These are phyloP conservation scores for Sabellastarte sp. DNA, from an alignment of 2,888 invertebrate species.

Conservation along the genomic window DNA sequence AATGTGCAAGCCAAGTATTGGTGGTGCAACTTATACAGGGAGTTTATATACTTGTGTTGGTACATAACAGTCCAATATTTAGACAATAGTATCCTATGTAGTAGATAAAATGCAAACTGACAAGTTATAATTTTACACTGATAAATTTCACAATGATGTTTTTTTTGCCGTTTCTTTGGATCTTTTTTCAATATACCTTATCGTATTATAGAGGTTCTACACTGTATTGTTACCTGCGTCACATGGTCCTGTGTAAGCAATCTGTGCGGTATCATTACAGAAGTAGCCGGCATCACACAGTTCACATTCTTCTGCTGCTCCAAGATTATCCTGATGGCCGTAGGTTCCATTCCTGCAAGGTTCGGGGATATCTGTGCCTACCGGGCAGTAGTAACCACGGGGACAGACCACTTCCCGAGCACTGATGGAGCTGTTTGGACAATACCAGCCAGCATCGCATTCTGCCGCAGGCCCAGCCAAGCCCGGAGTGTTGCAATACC, in stretches of 20 bases:
- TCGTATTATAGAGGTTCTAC: too few relatives aligned
- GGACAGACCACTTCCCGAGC: constrained; percentile 30
- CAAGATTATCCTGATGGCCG: constrained; percentile 30
- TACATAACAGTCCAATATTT: too few relatives aligned
- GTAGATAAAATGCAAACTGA: too few relatives aligned
- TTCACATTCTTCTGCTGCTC: constrained; percentile 38
- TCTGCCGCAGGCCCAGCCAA: constrained; percentile 38
- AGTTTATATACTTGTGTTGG: too few relatives aligned
- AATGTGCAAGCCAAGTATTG: too few relatives aligned
- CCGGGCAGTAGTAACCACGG: constrained; percentile 46
- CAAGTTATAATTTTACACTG: too few relatives aligned
- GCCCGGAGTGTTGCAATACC: constrained; percentile 45
- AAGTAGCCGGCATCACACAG: constrained; percentile 49
- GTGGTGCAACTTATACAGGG: too few relatives aligned
- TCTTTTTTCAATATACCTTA: too few relatives aligned
- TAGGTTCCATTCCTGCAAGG: constrained; percentile 53
- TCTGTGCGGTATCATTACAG: constrained; percentile 40
- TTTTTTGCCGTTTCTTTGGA: too few relatives aligned
- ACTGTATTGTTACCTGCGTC: constrained; percentile 46
- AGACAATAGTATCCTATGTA: too few relatives aligned
- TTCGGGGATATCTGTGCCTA: constrained; percentile 39
- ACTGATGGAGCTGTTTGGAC: constrained; percentile 41
- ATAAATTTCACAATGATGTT: too few relatives aligned
- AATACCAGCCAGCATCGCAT: constrained; percentile 49
- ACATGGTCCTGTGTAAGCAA: constrained; percentile 39